These are phyloP conservation scores for Zaprionus ghesquierei DNA, from an alignment of 1,140 invertebrate genomes.

Conservation along the genomic window DNA sequence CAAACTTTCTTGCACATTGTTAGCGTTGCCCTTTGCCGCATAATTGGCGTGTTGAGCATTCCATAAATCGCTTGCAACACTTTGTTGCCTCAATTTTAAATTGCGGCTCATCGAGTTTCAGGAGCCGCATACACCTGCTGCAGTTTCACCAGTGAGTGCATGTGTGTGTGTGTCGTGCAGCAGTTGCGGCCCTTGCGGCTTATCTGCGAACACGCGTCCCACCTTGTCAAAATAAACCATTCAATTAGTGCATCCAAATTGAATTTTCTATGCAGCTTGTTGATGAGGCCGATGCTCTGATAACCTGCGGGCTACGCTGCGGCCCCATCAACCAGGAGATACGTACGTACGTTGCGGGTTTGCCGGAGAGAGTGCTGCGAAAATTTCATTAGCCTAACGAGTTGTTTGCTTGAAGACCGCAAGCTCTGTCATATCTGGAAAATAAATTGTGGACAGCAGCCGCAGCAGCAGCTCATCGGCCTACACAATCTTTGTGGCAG, in stretches of 20 bases:
- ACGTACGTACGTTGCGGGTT: too few relatives aligned
- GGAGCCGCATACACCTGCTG: slow-evolving; percentile 27
- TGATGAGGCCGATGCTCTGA: slow-evolving; percentile 63
- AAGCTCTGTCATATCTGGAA: slow-evolving; percentile 49
- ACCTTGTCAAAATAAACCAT: slow-evolving; percentile 79
- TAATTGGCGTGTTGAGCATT: neutral
- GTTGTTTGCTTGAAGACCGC: slow-evolving; percentile 66
- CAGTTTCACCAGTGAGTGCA: neutral
- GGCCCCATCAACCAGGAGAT: neutral
- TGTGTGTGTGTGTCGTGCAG: slow-evolving; percentile 3
- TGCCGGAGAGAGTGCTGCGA: slow-evolving; percentile 2
- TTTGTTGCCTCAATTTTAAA: slow-evolving; percentile 28
- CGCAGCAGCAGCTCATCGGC: slow-evolving; percentile 7
- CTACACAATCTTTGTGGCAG: neutral
- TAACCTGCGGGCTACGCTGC: slow-evolving; percentile 60
- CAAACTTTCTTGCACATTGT: neutral
- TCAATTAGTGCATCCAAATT: slow-evolving; percentile 75
- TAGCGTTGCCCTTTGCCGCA: neutral
- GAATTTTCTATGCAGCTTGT: slow-evolving; percentile 75
- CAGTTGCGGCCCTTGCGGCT: slow-evolving; percentile 44
- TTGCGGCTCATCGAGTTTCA: slow-evolving; percentile 36
- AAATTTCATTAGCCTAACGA: slow-evolving; percentile 78
- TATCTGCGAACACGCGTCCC: slow-evolving; percentile 59
- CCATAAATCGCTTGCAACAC: slow-evolving; percentile 20
- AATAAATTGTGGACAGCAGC: slow-evolving; percentile 34